These are phyloP conservation scores for Xiphophorus couchianus DNA, from an alignment of 2,113 vertebrate species.

Conservation along the genomic window DNA sequence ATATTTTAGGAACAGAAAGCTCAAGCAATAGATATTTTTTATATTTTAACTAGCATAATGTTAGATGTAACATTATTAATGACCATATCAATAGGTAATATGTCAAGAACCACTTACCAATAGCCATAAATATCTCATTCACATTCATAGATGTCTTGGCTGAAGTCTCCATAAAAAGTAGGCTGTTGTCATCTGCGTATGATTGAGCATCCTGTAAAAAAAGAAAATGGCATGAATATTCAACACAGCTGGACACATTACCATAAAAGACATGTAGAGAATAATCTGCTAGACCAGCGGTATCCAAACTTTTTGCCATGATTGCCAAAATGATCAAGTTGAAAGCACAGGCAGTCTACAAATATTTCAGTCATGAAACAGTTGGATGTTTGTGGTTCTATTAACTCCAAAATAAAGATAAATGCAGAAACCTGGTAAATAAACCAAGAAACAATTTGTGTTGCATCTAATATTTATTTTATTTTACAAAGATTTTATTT, in stretches of 20 bases:
- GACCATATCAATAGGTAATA: not conserved
- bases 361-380: not conserved
- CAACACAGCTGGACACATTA: not conserved
- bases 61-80: not conserved
- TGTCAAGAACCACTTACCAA: slow-evolving; percentile 84
- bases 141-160: slow-evolving; percentile 98
- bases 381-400: not conserved
- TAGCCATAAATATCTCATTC: slow-evolving; percentile 99
- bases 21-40: not conserved
- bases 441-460: no score
- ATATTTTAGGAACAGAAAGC: not conserved
- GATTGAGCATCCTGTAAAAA: slow-evolving; percentile 92
- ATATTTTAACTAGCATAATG: not conserved
- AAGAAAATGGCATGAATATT: slow-evolving; percentile 3
- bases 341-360: not conserved
- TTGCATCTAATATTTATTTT: no score
- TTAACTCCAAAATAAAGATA: not conserved
- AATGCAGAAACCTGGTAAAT: not conserved
- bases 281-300: no score
- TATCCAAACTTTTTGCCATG: not conserved
- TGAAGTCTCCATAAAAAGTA: slow-evolving; percentile 98
- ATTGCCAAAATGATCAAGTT: not conserved
- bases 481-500: no score
- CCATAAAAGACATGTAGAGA: no score
- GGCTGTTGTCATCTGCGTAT: slow-evolving; percentile 98